Conservation (phyloP, 2,113 vertebrate genomes). For the Caranx melampygus region DNA sequence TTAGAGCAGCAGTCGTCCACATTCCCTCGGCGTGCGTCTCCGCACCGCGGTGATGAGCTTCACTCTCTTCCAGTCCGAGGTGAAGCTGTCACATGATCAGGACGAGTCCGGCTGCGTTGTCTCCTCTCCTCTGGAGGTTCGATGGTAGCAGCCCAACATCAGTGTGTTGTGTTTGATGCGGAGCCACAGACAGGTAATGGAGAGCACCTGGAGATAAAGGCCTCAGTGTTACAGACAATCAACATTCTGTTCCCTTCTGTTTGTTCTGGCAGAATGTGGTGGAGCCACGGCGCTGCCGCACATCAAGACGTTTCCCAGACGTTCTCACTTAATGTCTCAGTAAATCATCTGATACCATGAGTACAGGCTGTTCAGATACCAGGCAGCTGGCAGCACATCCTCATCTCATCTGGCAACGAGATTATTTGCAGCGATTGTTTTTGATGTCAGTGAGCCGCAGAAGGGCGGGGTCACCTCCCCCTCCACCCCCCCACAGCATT, state of each 20-base stretch:
- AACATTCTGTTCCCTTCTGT: slow-evolving; percentile 1
- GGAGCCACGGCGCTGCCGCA: not conserved
- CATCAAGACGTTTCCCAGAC: slow-evolving; percentile 21
- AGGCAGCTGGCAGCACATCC: slow-evolving; percentile 40
- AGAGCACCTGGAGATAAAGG: slow-evolving; percentile 66
- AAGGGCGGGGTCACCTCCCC: slow-evolving; percentile 14
- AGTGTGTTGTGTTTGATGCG: slow-evolving; percentile 59
- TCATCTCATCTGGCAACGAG: slow-evolving; percentile 1
- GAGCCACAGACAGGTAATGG: slow-evolving; percentile 69
- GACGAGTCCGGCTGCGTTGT: no score
- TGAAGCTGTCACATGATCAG: no score
- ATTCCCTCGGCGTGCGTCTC: slow-evolving; percentile 7
- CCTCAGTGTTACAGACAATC: not conserved
- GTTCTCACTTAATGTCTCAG: slow-evolving; percentile 2
- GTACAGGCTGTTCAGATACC: slow-evolving; percentile 38
- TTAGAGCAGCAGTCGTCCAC: slow-evolving; percentile 33
- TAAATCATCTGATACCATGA: not conserved
- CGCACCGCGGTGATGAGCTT: slow-evolving; percentile 51
- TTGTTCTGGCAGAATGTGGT: slow-evolving; percentile 10
- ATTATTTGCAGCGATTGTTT: not conserved
- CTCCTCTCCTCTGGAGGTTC: not conserved
- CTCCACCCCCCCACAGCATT: not conserved
- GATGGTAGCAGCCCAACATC: slow-evolving; percentile 26
- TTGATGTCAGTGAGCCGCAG: not conserved
- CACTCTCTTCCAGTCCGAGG: no score